These are phyloP conservation scores for Aphidoletes aphidimyza DNA, from an alignment of 2,888 invertebrate genomes.

Conservation along the genomic window DNA sequence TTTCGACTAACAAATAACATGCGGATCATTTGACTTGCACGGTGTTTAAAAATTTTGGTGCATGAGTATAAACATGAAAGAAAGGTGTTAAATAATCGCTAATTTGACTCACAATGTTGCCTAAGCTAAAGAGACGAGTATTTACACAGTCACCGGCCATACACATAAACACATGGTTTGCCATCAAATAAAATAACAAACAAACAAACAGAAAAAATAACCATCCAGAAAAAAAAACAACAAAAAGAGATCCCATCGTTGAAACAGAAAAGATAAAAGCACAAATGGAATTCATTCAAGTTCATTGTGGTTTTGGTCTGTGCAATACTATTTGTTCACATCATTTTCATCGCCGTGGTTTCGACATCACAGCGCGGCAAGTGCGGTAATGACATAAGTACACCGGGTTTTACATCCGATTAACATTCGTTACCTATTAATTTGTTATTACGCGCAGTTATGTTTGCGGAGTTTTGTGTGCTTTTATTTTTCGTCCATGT, in stretches of 20 bases:
- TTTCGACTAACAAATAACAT: constrained; percentile 11
- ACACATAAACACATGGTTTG: background rate
- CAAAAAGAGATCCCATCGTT: background rate
- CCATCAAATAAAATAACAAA: no score
- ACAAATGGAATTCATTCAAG: constrained; percentile 37
- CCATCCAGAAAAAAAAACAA: background rate
- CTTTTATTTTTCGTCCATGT: background rate
- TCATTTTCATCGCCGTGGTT: background rate
- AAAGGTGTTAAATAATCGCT: background rate
- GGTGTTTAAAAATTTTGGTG: background rate
- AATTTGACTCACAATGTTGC: background rate
- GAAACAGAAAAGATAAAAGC: background rate
- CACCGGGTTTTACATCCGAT: constrained; percentile 12
- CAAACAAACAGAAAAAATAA: background rate
- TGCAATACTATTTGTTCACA: constrained; percentile 34
- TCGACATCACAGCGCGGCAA: background rate
- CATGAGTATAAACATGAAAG: background rate
- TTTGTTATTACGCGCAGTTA: constrained; percentile 45
- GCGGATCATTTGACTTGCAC: background rate
- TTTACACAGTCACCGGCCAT: background rate
- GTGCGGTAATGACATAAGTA: background rate
- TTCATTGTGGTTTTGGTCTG: constrained; percentile 16
- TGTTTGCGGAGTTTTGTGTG: constrained; percentile 11
- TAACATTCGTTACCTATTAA: constrained; percentile 20
- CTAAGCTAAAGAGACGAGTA: background rate